Evolutionary conservation across 2,113 vertebrate genomes (phyloP).

Genomic region (Eudyptes chrysolophus): DNA sequence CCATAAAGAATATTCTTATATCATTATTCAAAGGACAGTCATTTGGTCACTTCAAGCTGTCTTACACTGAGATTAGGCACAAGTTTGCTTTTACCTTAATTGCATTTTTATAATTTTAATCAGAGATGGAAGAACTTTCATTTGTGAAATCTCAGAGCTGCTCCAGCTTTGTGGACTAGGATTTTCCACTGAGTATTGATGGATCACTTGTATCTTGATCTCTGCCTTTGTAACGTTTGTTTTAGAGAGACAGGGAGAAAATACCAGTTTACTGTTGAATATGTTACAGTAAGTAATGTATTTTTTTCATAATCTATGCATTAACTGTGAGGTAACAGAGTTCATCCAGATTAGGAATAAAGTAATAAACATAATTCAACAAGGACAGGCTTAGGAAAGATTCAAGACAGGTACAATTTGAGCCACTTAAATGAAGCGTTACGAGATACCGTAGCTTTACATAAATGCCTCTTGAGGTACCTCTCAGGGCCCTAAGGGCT

Average conservation of each 20-base stretch:
- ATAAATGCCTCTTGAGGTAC: neutral
- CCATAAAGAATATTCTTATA: neutral
- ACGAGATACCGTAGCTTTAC: no score
- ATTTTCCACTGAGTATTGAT: neutral
- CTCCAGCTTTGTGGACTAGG: neutral
- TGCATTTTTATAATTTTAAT: neutral
- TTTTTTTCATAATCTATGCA: neutral
- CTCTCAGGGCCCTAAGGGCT: neutral
- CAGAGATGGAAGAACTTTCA: neutral
- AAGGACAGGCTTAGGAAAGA: neutral
- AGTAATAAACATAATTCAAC: neutral
- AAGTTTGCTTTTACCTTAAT: neutral
- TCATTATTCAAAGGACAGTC: neutral
- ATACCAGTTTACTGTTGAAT: neutral
- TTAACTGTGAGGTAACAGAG: neutral
- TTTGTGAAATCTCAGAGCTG: neutral
- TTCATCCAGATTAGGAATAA: neutral
- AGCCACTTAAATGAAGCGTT: neutral
- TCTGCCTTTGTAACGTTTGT: neutral
- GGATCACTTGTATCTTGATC: accelerated
- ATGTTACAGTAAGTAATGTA: neutral
- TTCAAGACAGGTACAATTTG: neutral
- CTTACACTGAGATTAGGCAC: neutral
- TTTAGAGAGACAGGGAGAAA: neutral
- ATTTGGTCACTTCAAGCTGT: neutral